Conservation (phyloP, 2,888 invertebrate species). For the Tenthredo notha region DNA sequence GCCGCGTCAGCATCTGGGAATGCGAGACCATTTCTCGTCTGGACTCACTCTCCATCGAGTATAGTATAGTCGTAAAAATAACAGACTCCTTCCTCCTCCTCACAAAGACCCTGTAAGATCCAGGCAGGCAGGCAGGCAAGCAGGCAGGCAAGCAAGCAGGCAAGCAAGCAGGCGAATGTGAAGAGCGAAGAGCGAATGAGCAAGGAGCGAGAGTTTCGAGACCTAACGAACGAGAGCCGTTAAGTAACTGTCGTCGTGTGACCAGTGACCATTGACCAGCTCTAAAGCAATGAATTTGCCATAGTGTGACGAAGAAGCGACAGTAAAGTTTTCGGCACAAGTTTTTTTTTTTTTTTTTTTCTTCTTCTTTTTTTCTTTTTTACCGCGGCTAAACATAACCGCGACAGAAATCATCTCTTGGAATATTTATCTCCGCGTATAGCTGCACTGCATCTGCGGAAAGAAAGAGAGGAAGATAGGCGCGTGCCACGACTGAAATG, state of each 20-base stretch:
- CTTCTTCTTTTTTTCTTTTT: not conserved
- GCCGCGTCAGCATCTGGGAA: conserved; percentile 41
- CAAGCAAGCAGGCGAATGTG: not conserved
- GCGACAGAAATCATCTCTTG: not conserved
- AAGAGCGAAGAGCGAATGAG: not conserved
- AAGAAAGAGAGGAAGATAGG: not conserved
- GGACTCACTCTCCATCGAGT: conserved; percentile 7
- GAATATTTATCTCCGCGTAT: conserved; percentile 8
- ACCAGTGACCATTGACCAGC: conserved; percentile 20
- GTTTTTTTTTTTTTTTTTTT: conserved; percentile 17
- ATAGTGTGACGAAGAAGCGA: conserved; percentile 13
- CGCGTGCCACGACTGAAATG: conserved; percentile 5
- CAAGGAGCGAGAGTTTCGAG: not conserved
- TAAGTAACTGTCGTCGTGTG: conserved; percentile 46
- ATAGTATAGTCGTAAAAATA: conserved; percentile 42
- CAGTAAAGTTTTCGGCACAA: conserved; percentile 12
- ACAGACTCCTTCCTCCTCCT: conserved; percentile 23
- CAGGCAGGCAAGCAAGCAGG: not conserved
- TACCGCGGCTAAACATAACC: not conserved
- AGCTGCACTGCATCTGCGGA: not conserved
- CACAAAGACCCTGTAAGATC: conserved; percentile 18
- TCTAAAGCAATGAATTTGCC: conserved; percentile 39
- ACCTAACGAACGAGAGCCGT: conserved; percentile 31
- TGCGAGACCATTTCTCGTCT: conserved; percentile 39
- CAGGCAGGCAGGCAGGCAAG: not conserved